Base-by-base conservation (phyloP, 2,113 vertebrate genomes). In the Antechinus flavipes region DNA sequence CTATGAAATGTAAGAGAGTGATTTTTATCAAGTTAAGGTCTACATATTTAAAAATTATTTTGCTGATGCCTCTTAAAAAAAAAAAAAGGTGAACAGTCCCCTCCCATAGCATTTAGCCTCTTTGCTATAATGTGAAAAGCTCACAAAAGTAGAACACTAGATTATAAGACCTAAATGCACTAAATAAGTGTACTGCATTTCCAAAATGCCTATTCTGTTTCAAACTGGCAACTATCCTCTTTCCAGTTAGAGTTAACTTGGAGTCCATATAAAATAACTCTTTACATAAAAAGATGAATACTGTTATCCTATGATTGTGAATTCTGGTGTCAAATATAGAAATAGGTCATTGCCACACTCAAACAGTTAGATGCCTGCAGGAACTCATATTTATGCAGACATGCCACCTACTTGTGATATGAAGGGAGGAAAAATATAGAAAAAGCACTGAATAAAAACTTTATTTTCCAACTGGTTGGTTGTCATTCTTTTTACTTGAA, bases 21-120 rank as follows among this genome's bases (percentile, higher is more conserved):
- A 91, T 68, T 91, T 47, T 76, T 91, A 94, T 35, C 22, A 52
- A 92, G n/a, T 50, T 54, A 96, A 90, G 42, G 22, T 56, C 25
- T 95, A 56, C 2, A 25, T 90, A 94, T 42, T 93, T 90, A 54
- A 93, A 95, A 95, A 68, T 94, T 56, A 92, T 27, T 42, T 89
- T 91, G 22, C 26, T 61, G 22, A 95, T 47, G 68, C 92, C 47
- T 95, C 14, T 76, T 93, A 14, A 94, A 94, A 94, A 35, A 55
- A 76, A 84, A 89, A 92, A 94, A 89, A 11, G 49, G 46, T 54
- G 27, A 91, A 92, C 52, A 92, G 6, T 16, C 1, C n/a, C 19
- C 19, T 42, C 68, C 1, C 35, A 56, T 96, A 27, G 52, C 3
- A 30, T 50, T 14, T 89, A 89, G 14, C 23, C 52, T 94, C 16